Percentiles rank a stretch among this genome's conserved stretches.
Conservation (phyloP, 2,888 invertebrate species). For the Ophion ellenae region DNA sequence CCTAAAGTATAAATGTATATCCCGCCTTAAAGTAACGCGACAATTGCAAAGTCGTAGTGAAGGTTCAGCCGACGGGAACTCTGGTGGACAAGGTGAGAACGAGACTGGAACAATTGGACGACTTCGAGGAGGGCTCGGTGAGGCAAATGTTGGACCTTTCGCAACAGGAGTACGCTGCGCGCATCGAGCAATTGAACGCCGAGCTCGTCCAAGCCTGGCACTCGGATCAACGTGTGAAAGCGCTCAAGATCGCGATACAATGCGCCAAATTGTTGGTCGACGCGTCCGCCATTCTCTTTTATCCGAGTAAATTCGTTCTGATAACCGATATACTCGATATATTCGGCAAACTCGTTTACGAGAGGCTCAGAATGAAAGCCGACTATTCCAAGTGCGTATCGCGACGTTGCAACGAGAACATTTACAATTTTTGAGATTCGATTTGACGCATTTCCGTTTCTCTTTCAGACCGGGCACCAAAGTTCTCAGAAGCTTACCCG, state of each 20-base stretch:
- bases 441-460: constrained; percentile 9
- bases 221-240: constrained; percentile 96
- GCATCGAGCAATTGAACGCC: constrained; percentile 95
- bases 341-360: constrained; percentile 95
- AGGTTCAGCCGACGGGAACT: constrained; percentile 89
- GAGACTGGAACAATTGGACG: constrained; percentile 96
- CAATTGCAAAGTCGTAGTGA: constrained; percentile 87
- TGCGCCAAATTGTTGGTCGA: constrained; percentile 97
- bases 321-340: constrained; percentile 98
- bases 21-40: neutral
- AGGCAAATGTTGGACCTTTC: constrained; percentile 95
- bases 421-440: constrained; percentile 10
- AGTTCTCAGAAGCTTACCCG: constrained; percentile 85
- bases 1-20: no score
- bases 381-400: constrained; percentile 85
- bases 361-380: constrained; percentile 91
- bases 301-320: constrained; percentile 98
- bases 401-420: neutral
- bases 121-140: constrained; percentile 95
- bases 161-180: constrained; percentile 95
- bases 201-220: constrained; percentile 97
- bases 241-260: constrained; percentile 98
- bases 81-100: constrained; percentile 95
- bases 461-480: constrained; percentile 85
- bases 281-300: constrained; percentile 95